These are phyloP conservation scores for Myocastor coypus DNA, from an alignment of 2,113 vertebrate species.

Conservation along the genomic window DNA sequence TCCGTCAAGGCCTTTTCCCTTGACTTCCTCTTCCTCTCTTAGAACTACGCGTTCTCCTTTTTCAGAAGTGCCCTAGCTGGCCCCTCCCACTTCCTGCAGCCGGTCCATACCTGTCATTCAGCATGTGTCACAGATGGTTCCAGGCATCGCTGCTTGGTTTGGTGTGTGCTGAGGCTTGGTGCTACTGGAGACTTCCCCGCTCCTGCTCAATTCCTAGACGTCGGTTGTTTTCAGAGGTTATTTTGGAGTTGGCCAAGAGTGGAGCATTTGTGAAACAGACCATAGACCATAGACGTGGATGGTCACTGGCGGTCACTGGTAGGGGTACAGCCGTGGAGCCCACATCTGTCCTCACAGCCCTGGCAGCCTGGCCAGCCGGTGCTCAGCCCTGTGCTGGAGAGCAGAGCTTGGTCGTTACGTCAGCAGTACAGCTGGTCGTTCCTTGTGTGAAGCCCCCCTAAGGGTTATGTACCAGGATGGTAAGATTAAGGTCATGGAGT, in stretches of 20 bases:
- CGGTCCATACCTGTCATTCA: not conserved
- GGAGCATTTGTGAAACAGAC: not conserved
- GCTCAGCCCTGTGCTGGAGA: not conserved
- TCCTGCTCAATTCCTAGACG: not conserved
- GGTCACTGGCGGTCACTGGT: too few relatives aligned
- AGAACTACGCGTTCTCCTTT: constrained; percentile 10
- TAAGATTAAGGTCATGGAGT: not conserved
- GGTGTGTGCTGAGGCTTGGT: not conserved
- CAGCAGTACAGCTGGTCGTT: not conserved
- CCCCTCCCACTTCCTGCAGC: not conserved
- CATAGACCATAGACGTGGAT: too few relatives aligned
- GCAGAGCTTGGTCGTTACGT: not conserved
- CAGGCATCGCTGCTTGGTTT: not conserved
- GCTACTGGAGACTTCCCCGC: not conserved
- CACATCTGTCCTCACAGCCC: not conserved
- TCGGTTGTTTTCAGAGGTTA: not conserved
- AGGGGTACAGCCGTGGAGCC: too few relatives aligned
- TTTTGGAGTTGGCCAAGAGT: constrained; percentile 13
- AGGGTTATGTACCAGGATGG: not conserved
- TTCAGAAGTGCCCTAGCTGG: not conserved
- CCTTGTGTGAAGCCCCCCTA: not conserved
- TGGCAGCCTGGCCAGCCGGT: rapidly evolving
- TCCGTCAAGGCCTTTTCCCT: not conserved
- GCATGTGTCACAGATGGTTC: not conserved
- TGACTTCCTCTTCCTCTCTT: not conserved